A percentile compares a stretch with the other conserved stretches of the same genome.
These are phyloP conservation scores for Amblyraja radiata DNA, from an alignment of 2,797 vertebrate species.

Conservation along the genomic window DNA sequence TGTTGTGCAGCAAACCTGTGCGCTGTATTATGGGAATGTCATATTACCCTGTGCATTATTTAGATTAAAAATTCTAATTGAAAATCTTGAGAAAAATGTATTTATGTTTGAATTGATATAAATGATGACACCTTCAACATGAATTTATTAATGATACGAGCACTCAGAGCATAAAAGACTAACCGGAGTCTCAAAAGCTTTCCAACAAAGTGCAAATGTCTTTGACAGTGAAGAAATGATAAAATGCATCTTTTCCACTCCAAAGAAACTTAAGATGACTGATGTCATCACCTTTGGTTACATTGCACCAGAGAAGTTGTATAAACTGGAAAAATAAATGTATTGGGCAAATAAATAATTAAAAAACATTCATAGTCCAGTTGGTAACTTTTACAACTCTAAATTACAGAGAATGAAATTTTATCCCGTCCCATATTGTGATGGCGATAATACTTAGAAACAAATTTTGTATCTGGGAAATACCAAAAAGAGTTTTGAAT, in stretches of 20 bases:
- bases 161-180: not conserved
- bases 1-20: not conserved
- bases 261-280: too few species aligned
- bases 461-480: not conserved
- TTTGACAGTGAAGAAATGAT: not conserved
- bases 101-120: constrained; percentile 10
- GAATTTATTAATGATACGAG: not conserved
- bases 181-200: not conserved
- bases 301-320: not conserved
- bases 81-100: not conserved
- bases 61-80: not conserved
- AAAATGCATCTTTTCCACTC: not conserved
- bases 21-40: not conserved
- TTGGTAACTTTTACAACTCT: not conserved
- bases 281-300: not conserved
- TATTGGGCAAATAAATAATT: not conserved
- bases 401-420: not conserved
- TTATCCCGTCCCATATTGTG: not conserved
- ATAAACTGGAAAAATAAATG: not conserved
- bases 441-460: not conserved
- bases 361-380: too few species aligned
- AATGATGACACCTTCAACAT: not conserved
- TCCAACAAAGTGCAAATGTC: not conserved
- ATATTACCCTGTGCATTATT: not conserved
- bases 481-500: not conserved